Base-by-base conservation (phyloP, 2,113 vertebrate genomes). In the Bostrychus sinensis region DNA sequence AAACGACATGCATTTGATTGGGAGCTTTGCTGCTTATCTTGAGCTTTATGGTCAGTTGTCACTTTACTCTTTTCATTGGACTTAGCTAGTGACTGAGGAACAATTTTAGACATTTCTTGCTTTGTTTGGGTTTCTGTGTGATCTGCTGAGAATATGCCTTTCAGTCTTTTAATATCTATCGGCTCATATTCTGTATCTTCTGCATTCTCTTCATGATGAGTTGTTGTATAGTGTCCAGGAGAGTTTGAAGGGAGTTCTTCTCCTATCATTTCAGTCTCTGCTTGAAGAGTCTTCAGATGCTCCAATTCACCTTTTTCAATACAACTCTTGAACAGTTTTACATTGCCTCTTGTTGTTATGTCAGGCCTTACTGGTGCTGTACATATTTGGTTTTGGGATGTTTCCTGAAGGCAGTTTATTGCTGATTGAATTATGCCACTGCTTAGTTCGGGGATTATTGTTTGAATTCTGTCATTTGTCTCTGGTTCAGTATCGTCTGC, bases 231-330 rank as follows among this genome's bases (percentile, higher is more conserved):
- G 64, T 72, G 68, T 61, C 0, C 9, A 8, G 62, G 41, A n/a
- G 37, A 1, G 63, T 54, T 62, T 14, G 12, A 20, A 56, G 72
- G 23, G 4, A 53, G 22, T 19, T 78, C 64, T 32, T 75, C 20
- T 38, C 91, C 91, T 50, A 92, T 86, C 67, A 83, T 84, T 0
- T 88, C 88, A 56, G 84, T n/a, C 48, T 94, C 92, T 76, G 89
- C 89, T 16, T 94, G 93, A 57, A 95, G 91, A 36, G 76, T 91
- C 80, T 93, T 95, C 58, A 99, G 84, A 58, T 94, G 91, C 10
- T 89, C 90, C 34, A 96, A 80, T 56, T 96, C 93, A 62, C 94
- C 96, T 62, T 94, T 95, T 83, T 98, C 94, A 67, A 95, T 96
- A 76, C 94, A 98, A 70, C 91, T 95, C 0, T 90, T 94, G 39